Conservation (phyloP, 2,888 invertebrate species). For the Euplexia lucipara region DNA sequence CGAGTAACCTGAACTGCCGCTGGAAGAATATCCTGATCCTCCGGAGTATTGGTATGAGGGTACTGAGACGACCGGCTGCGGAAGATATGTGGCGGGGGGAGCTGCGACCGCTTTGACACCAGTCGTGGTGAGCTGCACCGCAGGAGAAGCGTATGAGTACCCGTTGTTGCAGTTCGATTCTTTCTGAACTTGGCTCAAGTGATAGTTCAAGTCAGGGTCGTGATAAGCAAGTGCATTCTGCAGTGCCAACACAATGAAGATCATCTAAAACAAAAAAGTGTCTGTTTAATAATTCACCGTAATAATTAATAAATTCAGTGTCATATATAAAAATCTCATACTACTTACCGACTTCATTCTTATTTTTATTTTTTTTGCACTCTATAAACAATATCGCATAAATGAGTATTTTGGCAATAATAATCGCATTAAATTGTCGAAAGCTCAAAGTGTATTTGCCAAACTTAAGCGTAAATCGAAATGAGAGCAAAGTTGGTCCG, state of each 20-base stretch:
- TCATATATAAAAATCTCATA: slow-evolving; percentile 25
- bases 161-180: slow-evolving; percentile 83
- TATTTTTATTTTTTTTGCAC: slow-evolving; percentile 57
- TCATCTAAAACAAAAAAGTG: slow-evolving; percentile 77
- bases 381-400: slow-evolving; percentile 62
- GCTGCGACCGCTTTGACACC: slow-evolving; percentile 75
- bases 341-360: slow-evolving; percentile 83
- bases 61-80: slow-evolving; percentile 63
- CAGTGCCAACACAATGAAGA: slow-evolving; percentile 73
- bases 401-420: slow-evolving; percentile 57
- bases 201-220: slow-evolving; percentile 88
- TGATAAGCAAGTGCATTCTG: slow-evolving; percentile 82
- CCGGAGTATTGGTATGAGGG: slow-evolving; percentile 62
- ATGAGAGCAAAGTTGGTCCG: slow-evolving; percentile 89
- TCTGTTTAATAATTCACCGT: slow-evolving; percentile 20
- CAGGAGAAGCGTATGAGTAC: slow-evolving; percentile 90
- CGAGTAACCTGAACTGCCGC: slow-evolving; percentile 64
- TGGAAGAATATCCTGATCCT: slow-evolving; percentile 53
- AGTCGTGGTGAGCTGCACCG: slow-evolving; percentile 87
- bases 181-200: slow-evolving; percentile 84
- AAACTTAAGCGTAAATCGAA: slow-evolving; percentile 88
- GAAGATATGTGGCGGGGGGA: slow-evolving; percentile 59
- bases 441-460: slow-evolving; percentile 83
- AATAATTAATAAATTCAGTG: slow-evolving; percentile 3
- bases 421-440: slow-evolving; percentile 64